Base-by-base conservation (phyloP, 2,797 vertebrate genomes). In the Chromobotia macracanthus region DNA sequence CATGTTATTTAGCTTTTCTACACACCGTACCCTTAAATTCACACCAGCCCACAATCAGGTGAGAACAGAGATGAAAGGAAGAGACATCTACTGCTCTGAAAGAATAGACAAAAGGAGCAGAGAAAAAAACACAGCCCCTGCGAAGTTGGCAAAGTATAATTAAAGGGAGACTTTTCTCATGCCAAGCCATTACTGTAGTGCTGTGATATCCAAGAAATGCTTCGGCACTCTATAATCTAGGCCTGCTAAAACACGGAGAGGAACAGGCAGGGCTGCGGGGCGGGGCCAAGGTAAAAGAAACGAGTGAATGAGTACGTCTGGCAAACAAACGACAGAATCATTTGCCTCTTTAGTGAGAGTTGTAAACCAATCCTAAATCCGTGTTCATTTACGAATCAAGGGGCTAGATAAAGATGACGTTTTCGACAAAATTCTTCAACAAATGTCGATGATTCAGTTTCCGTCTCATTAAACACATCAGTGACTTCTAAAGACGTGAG, bases 151-250 rank as follows among this genome's bases (percentile, higher is more conserved):
- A 38, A 77, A 74, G 83, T 86, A 90, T 93, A 92, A 94, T 94
- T 92, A 93, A 87, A 94, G 89, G 91, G 91, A 90, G 86, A 80
- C 84, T 87, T 80, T 71, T 89, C 87, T 90, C 89, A 84, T 91
- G 89, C 86, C 86, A 87, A 85, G 86, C 75, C 85, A 91, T 92
- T 90, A 89, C 88, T 87, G 89, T 89, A 89, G 89, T 91, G 87
- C 86, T 90, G 86, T 90, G 90, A 92, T 93, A 92, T 88, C 86
- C 83, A 84, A 87, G 85, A 87, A 88, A 88, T 82, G 89, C 86
- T 85, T 56, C 56, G 83, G 75, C 76, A 83, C 75, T 88, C 91
- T 92, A 81, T 92, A 91, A 93, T 93, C 90, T 91, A 80, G 82
- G 84, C 83, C 83, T 81, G 70, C 75, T 79, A 81, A 85, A 78